Evolutionary conservation across 2,888 invertebrate species (phyloP).

Genomic region (Teinopalpus imperialis): DNA sequence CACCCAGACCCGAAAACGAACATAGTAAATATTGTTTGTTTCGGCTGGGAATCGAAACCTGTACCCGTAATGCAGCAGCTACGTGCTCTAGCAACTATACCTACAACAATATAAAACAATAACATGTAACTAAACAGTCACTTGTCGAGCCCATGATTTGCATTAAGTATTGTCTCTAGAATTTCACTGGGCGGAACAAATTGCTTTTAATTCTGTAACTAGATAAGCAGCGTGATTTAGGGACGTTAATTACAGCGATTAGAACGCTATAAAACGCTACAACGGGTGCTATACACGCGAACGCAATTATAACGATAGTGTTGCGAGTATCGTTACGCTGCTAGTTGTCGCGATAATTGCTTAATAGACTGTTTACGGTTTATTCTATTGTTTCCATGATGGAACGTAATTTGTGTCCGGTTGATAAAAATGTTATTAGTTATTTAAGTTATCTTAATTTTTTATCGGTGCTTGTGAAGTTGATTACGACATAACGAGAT

Average conservation of each 20-base stretch:
- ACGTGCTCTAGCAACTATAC: no score
- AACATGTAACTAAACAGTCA: constrained; percentile 1
- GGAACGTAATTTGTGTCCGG: neutral
- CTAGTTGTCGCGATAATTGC: constrained; percentile 29
- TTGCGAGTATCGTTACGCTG: constrained; percentile 30
- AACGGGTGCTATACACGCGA: constrained; percentile 43
- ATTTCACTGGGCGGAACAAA: constrained; percentile 39
- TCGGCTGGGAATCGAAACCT: no score
- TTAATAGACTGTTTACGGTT: constrained; percentile 35
- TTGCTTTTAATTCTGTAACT: constrained; percentile 39
- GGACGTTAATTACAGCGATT: constrained; percentile 45
- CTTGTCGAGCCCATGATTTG: constrained; percentile 11
- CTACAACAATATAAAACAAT: no score
- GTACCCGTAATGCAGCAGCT: no score
- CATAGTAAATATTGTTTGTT: no score
- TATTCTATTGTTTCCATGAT: constrained; percentile 18
- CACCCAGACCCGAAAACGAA: no score
- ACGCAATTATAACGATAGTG: constrained; percentile 46
- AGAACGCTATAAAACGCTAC: constrained; percentile 39
- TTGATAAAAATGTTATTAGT: no score
- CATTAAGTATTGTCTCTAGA: constrained; percentile 12
- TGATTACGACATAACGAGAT: no score
- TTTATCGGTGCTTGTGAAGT: no score
- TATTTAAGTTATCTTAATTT: no score
- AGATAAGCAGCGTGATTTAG: constrained; percentile 45